Percentiles rank a stretch among this genome's conserved stretches.
These are phyloP conservation scores for Athrips mouffetella DNA, from an alignment of 2,888 invertebrate genomes.

Conservation along the genomic window DNA sequence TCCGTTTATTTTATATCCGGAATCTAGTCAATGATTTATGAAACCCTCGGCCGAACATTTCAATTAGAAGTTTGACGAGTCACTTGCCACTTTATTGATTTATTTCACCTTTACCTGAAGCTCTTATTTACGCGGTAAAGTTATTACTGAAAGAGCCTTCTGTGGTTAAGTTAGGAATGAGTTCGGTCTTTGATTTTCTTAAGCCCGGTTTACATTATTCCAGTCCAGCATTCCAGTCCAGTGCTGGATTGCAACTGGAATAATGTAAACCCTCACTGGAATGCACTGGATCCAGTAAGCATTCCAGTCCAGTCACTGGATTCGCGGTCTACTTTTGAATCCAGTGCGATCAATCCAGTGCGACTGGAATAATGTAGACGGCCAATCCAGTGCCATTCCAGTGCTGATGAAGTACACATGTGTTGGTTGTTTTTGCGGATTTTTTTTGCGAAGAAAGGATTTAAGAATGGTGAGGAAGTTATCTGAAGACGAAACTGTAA, in stretches of 20 bases:
- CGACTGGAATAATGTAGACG: conserved; percentile 21
- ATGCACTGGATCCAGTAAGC: conserved; percentile 8
- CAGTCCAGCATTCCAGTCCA: neutral
- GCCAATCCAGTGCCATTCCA: conserved; percentile 23
- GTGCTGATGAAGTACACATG: too few species aligned
- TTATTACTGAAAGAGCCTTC: too few species aligned
- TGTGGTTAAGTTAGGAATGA: too few species aligned
- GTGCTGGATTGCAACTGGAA: neutral
- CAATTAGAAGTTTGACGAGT: conserved; percentile 61
- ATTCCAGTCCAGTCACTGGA: conserved; percentile 20
- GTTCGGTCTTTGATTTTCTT: too few species aligned
- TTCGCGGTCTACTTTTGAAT: conserved; percentile 22
- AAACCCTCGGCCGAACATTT: conserved; percentile 47
- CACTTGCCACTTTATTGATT: conserved; percentile 48
- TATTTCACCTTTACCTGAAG: conserved; percentile 30
- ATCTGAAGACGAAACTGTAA: too few species aligned
- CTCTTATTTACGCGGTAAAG: conserved; percentile 17
- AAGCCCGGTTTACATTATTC: conserved; percentile 2
- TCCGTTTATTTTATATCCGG: neutral
- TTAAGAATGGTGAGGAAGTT: too few species aligned
- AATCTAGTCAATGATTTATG: conserved; percentile 55
- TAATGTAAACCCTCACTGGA: conserved; percentile 1
- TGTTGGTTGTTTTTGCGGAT: too few species aligned
- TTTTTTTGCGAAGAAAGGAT: too few species aligned
- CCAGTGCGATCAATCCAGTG: conserved; percentile 19